Evolutionary conservation across 2,888 invertebrate species (phyloP).

Genomic region (Nudaria mundana): DNA sequence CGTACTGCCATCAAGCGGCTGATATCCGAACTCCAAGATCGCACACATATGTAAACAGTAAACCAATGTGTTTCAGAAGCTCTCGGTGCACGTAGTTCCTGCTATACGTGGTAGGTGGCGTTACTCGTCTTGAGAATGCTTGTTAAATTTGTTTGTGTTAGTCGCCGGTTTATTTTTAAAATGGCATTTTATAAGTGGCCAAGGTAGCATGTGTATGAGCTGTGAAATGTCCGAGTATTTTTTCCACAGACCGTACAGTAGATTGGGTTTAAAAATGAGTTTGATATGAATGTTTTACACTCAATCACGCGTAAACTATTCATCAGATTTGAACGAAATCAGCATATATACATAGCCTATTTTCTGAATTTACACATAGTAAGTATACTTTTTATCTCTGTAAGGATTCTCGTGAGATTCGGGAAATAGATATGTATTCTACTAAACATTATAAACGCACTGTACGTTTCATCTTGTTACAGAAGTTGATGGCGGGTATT

Average conservation of each 20-base stretch:
- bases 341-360: no score
- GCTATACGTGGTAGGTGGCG: slow-evolving; percentile 51
- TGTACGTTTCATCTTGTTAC: slow-evolving; percentile 39
- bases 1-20: slow-evolving; percentile 34
- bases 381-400: no score
- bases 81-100: slow-evolving; percentile 46
- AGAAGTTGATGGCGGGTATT: slow-evolving; percentile 36
- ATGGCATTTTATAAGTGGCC: slow-evolving; percentile 72
- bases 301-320: no score
- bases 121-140: slow-evolving; percentile 26
- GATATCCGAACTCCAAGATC: slow-evolving; percentile 14
- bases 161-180: slow-evolving; percentile 71
- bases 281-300: no score
- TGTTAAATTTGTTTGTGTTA: slow-evolving; percentile 57
- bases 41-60: slow-evolving; percentile 13
- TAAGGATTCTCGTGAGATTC: no score
- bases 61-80: slow-evolving; percentile 37
- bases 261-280: no score
- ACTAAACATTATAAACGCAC: no score
- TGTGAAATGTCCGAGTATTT: slow-evolving; percentile 47
- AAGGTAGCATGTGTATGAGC: slow-evolving; percentile 61
- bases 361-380: no score
- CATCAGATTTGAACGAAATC: no score
- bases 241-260: slow-evolving; percentile 38
- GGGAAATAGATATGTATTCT: no score